Evolutionary conservation across 2,888 invertebrate genomes (phyloP), one percentile per base, ranked within the genome.

Genomic region (Gandaritis pyraliata): DNA sequence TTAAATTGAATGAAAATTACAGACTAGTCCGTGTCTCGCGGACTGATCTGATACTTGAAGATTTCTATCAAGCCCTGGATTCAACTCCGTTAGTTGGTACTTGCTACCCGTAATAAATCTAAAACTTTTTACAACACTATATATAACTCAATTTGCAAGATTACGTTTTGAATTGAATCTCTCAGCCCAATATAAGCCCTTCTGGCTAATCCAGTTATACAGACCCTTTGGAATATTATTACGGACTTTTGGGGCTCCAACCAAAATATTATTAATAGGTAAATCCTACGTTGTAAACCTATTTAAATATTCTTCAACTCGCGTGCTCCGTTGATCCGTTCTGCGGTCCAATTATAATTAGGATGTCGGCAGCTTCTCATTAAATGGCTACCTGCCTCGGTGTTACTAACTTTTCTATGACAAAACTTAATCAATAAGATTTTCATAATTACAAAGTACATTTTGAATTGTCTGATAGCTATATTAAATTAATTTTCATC

Each of bases 171-270:
- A 61, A 64, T 68, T 54, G 57, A 58, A 61, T 65, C 43, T 47
- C 53, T 54, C 23, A 30, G 23, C 8, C 29, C 18, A 33, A 48
- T 18, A 54, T 48, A 63, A 41, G 30, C 46, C 62, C 39, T 48
- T 33, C 13, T n/a, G 64, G 53, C 57, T 53, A 53, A 53, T 56
- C 58, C 58, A 72, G 70, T 73, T 66, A 64, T 52, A 52, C 51
- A 51, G 48, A 65, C 68, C 66, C 15, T 54, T 53, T 56, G 48
- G 72, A 71, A 58, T 70, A 70, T 41, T 58, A 70, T 70, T 68
- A 68, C 49, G 29, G 29, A 58, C 49, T 51, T 51, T 45, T 36
- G 46, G 33, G 15, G 23, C 48, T 43, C 49, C 13, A 13, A 15
- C 18, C 49, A 11, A 13, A 41, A 58, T 51, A 58, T 51, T 46